phyloP scores from a whole-genome alignment of 2,797 vertebrate species.

The Oryzias dopingdopingensis region DNA sequence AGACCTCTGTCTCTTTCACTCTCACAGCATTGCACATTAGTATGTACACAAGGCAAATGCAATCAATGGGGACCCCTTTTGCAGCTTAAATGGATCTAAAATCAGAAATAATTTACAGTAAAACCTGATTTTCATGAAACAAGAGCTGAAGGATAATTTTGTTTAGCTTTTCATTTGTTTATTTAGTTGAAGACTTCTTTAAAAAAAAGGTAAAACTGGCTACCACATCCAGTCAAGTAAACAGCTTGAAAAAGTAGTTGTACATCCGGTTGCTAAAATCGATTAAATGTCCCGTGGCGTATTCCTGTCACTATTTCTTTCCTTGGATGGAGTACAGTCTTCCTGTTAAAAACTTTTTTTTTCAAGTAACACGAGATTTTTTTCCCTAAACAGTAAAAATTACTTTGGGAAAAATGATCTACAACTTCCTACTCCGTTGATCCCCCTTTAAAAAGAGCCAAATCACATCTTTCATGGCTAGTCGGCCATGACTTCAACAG shows the following conservation, averaged over 20 bases:
- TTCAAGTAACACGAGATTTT: slow-evolving; percentile 38
- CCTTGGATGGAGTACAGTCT: slow-evolving; percentile 32
- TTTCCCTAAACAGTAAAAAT: slow-evolving; percentile 33
- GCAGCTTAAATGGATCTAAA: slow-evolving; percentile 30
- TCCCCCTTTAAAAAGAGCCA: slow-evolving; percentile 45
- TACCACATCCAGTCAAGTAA: slow-evolving; percentile 77
- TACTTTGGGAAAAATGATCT: slow-evolving; percentile 16
- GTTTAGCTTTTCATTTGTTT: too few species aligned
- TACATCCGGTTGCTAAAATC: slow-evolving; percentile 49
- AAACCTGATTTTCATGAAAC: slow-evolving; percentile 4
- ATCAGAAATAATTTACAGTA: slow-evolving; percentile 27
- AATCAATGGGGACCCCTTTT: slow-evolving; percentile 29
- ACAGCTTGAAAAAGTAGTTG: slow-evolving; percentile 19
- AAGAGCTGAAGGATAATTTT: slow-evolving; percentile 6
- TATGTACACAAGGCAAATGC: slow-evolving; percentile 20
- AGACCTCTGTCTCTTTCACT: slow-evolving; percentile 60
- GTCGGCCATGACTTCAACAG: slow-evolving; percentile 43
- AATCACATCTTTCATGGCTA: slow-evolving; percentile 48
- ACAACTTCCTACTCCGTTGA: slow-evolving; percentile 39
- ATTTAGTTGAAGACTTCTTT: too few species aligned
- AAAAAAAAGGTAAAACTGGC: slow-evolving; percentile 14
- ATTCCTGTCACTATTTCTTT: slow-evolving; percentile 31
- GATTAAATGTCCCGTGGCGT: slow-evolving; percentile 32
- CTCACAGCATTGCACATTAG: slow-evolving; percentile 31
- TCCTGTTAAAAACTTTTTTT: slow-evolving; percentile 38